Evolutionary conservation across 2,113 vertebrate genomes (phyloP), one percentile per base, ranked within the genome.

Genomic region (Phyllostomus hastatus): DNA sequence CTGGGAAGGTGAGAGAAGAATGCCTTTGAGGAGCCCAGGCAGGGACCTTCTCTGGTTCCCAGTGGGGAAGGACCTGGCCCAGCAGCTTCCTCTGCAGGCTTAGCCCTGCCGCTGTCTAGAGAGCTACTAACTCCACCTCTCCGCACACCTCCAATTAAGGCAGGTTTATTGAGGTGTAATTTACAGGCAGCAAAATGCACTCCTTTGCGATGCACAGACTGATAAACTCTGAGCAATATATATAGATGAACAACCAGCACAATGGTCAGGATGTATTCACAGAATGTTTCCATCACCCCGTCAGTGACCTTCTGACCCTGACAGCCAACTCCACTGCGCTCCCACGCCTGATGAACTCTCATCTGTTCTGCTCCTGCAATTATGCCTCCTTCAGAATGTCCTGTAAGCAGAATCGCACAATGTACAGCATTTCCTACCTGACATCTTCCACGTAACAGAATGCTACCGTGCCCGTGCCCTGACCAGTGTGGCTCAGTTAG

Each of bases 31-130:
- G 7, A 2, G 5, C 19, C 35, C 52, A 24, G 57, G 2, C 41
- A 28, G 70, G 5, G 16, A 31, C 46, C 12, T n/a, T 12, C 24
- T 57, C 10, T 1, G 35, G 15, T 10, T 43, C 22, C 54, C 54
- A 1, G 12, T 1, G 1, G 67, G 14, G n/a, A 0, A 4, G 54
- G 48, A 38, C 35, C 16, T 3, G 12, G 14, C 2, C 35, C 10
- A 12, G 35, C 24, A 46, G 28, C 20, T 38, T 20, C 31, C 35
- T 24, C 22, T 22, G 24, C 3, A 1, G 24, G 57, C 10, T 3
- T 1, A 20, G n/a, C 33, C 59, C 75, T 20, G 0, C 41, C 19
- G 3, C 67, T 1, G 1, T n/a, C 67, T 66, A 24, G 1, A 4
- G 19, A 17, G 31, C 48, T 28, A 6, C 6, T 17, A 7, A 4